A percentile compares a stretch with the other conserved stretches of the same genome.
These are phyloP conservation scores for Tolypeutes matacus DNA, from an alignment of 2,797 vertebrate genomes.

Conservation along the genomic window DNA sequence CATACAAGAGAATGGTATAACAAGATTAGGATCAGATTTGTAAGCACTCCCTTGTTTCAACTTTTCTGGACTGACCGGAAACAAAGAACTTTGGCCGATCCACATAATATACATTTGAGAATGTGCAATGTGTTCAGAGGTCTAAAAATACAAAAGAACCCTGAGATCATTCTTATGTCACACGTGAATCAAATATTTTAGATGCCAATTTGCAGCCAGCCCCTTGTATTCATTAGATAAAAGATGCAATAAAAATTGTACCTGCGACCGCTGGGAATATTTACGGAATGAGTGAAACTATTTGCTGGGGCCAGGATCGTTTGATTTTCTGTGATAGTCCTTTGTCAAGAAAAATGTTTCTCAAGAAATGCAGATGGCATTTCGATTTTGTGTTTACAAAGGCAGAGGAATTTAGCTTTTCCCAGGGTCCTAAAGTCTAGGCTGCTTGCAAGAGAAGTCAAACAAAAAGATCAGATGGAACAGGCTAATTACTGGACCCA, in stretches of 20 bases:
- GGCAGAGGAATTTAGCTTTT: slow-evolving; percentile 58
- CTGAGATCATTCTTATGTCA: slow-evolving; percentile 55
- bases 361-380: slow-evolving; percentile 77
- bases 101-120: background rate
- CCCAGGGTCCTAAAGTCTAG: slow-evolving; percentile 56
- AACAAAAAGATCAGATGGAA: slow-evolving; percentile 51
- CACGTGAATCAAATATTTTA: slow-evolving; percentile 77
- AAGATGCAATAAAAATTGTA: slow-evolving; percentile 54
- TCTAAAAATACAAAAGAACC: background rate
- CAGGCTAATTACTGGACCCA: slow-evolving; percentile 60
- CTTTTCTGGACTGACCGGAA: slow-evolving; percentile 63
- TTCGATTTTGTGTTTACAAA: slow-evolving; percentile 77
- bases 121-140: background rate
- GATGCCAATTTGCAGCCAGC: slow-evolving; percentile 54
- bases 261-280: slow-evolving; percentile 41
- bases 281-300: slow-evolving; percentile 71
- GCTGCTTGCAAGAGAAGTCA: slow-evolving; percentile 61
- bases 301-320: slow-evolving; percentile 64
- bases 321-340: slow-evolving; percentile 71
- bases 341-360: slow-evolving; percentile 63
- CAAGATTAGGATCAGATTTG: slow-evolving; percentile 16
- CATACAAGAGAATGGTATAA: background rate
- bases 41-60: background rate
- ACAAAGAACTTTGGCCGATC: slow-evolving; percentile 38
- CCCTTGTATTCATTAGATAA: slow-evolving; percentile 69